Evolutionary conservation across 2,797 vertebrate species (phyloP).

Genomic region (Anabas testudineus): DNA sequence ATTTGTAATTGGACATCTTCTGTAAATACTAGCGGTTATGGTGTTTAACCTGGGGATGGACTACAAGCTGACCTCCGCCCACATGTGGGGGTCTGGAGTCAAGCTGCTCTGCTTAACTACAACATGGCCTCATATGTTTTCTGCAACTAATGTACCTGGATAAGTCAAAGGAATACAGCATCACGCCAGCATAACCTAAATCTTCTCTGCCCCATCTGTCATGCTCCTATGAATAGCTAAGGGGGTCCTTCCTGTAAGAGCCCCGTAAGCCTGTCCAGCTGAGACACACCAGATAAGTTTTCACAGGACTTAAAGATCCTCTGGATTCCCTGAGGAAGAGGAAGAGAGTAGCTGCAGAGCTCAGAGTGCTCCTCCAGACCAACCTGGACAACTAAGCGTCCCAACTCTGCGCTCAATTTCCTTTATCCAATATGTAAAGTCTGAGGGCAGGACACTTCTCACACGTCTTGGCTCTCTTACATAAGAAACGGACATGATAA

Average conservation of each 20-base stretch:
- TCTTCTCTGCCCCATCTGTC: constrained; percentile 55
- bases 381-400: constrained; percentile 35
- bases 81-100: constrained; percentile 46
- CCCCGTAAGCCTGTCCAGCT: constrained; percentile 42
- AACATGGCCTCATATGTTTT: constrained; percentile 4
- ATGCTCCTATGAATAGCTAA: constrained; percentile 66
- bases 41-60: constrained; percentile 53
- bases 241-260: constrained; percentile 69
- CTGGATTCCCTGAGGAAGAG: constrained; percentile 56
- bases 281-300: constrained; percentile 73
- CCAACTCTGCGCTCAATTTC: constrained; percentile 26
- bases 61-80: constrained; percentile 42
- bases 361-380: constrained; percentile 52
- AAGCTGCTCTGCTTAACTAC: constrained; percentile 43
- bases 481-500: constrained; percentile 62
- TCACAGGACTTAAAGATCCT: constrained; percentile 69
- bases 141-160: constrained; percentile 46
- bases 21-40: constrained; percentile 31
- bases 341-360: constrained; percentile 56
- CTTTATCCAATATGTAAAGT: constrained; percentile 57
- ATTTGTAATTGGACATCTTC: constrained; percentile 58
- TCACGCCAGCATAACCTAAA: constrained; percentile 37
- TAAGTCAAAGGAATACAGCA: constrained; percentile 20
- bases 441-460: constrained; percentile 44
- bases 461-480: constrained; percentile 50